These are phyloP conservation scores for Lottia scabra DNA, from an alignment of 2,888 invertebrate genomes.

Conservation along the genomic window DNA sequence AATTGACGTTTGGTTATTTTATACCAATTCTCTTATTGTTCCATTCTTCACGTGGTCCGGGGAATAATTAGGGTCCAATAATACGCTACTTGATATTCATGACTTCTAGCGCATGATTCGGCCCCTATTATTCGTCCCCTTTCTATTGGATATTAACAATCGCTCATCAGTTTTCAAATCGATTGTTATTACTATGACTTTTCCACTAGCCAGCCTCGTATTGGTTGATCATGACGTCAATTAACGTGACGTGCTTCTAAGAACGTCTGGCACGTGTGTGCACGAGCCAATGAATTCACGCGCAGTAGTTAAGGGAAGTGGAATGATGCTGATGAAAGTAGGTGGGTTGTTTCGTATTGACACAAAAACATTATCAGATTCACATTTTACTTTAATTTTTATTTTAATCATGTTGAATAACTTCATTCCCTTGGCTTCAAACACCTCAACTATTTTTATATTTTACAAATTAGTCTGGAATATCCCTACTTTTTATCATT, in stretches of 20 bases:
- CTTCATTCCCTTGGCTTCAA: too few species aligned
- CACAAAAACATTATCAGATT: not conserved
- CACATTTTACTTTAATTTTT: not conserved
- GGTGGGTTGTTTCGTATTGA: not conserved
- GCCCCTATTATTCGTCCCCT: not conserved
- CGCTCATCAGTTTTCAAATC: not conserved
- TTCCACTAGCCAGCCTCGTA: not conserved
- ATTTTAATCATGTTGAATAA: too few species aligned
- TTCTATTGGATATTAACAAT: slow-evolving; percentile 1
- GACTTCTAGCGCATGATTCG: slow-evolving; percentile 5
- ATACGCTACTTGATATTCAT: slow-evolving; percentile 21
- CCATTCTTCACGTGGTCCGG: slow-evolving; percentile 33
- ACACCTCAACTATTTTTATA: too few species aligned
- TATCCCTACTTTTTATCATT: too few species aligned
- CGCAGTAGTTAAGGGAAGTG: not conserved
- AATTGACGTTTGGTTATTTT: not conserved
- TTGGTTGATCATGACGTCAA: slow-evolving; percentile 1
- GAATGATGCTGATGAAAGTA: not conserved
- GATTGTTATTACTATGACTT: not conserved
- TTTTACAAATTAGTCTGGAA: too few species aligned
- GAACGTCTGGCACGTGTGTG: not conserved
- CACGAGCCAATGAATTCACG: slow-evolving; percentile 7
- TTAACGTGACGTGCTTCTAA: not conserved
- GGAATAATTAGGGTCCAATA: slow-evolving; percentile 17
- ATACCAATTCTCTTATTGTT: slow-evolving; percentile 25